Base-by-base conservation (phyloP, 2,888 invertebrate species). In the Drymonia ruficornis region DNA sequence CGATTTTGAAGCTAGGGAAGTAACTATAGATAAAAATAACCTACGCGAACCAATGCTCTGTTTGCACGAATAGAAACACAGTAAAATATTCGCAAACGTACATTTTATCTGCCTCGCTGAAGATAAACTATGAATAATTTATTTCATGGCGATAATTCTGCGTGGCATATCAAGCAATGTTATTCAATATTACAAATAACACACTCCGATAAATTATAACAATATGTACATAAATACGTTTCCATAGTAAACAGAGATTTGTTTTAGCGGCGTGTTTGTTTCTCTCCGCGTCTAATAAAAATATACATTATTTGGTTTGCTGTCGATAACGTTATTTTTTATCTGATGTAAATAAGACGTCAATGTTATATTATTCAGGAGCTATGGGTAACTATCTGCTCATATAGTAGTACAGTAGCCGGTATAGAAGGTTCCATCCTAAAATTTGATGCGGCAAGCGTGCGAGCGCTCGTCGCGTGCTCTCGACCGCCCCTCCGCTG, bases 401-500 rank as follows among this genome's bases (percentile, higher is more conserved):
- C 16, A 8, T 38, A 45, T 48, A 12, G 18, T 38, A 43, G 34
- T 18, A 34, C 50, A 50, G 52, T 29, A 43, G 36, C 43, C 42
- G 49, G n/a, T n/a, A 52, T 46, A 54, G 42, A n/a, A 49, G 6
- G 40, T 45, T 28, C 29, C 61, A 61, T 61, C 58, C 57, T 49
- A 64, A 70, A 70, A 68, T 62, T 55, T 42, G 55, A 51, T 54
- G 54, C 55, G 46, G 50, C 31, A 48, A 58, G 63, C 61, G 55
- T 70, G 61, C 53, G 47, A 65, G 59, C 61, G 46, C 57, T 62
- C 65, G 64, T 59, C 66, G 57, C 57, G 53, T 65, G 72, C 79
- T 72, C 81, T 79, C 78, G 66, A 71, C 72, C 71, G 74, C 76
- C 70, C 29, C 74, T 72, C 70, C 61, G 54, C 42, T 59, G 77